phyloP scores from a whole-genome alignment of 2,888 invertebrate species.

The Dichetophora obliterata region DNA sequence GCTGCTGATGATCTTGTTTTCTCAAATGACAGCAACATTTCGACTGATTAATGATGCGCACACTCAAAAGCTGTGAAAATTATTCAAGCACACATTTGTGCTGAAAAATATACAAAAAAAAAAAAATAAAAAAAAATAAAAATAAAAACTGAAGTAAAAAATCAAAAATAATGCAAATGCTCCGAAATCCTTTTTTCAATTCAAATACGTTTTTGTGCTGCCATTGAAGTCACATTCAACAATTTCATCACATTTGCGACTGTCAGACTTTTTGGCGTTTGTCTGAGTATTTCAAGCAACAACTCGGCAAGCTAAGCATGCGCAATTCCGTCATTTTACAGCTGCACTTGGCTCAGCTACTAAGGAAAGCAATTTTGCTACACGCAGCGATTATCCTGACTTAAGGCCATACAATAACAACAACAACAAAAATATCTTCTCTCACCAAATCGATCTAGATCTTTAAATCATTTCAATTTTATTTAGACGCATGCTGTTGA shows the following conservation, averaged over 20 bases:
- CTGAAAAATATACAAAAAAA: neutral
- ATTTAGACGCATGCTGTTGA: constrained; percentile 16
- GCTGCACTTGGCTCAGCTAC: neutral
- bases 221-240: neutral
- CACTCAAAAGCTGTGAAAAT: constrained; percentile 21
- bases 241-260: neutral
- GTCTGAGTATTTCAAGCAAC: neutral
- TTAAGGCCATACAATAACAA: neutral
- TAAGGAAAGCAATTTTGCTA: neutral
- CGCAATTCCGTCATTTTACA: neutral
- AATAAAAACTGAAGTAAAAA: neutral
- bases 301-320: neutral
- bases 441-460: constrained; percentile 37
- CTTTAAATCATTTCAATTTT: constrained; percentile 34
- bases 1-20: constrained; percentile 18
- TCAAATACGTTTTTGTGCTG: neutral
- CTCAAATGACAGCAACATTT: neutral
- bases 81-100: constrained; percentile 5
- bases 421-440: neutral
- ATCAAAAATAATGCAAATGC: neutral
- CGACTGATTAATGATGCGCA: constrained; percentile 18
- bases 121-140: neutral
- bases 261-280: constrained; percentile 23
- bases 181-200: constrained; percentile 13
- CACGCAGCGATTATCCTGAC: constrained; percentile 13